Evolutionary conservation across 2,888 invertebrate species (phyloP), one percentile per base, ranked within the genome.

Genomic region (Adelognathus sp.): DNA sequence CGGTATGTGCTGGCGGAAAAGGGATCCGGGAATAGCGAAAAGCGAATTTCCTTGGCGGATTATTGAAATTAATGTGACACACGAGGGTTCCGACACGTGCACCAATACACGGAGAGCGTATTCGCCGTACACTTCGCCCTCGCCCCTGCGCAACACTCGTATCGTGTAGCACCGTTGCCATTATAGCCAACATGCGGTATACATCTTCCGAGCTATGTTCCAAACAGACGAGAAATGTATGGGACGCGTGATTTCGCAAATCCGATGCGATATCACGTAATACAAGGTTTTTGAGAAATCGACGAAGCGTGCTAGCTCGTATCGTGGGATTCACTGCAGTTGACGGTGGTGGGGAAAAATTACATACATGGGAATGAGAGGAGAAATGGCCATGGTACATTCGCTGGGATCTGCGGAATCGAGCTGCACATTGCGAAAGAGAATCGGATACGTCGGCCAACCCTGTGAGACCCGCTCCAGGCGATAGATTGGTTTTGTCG

Each of bases 251-350:
- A 71, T 71, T 52, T 44, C 44, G 36, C 33, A 16, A 29, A 54
- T 33, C 9, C 46, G 41, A 66, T 75, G 75, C 75, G 60, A 66
- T 64, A 75, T 75, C 75, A 79, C 75, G 75, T 75, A 67, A 66
- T 27, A 56, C 36, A 3, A 61, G 36, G 16, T n/a, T 29, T 79
- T 75, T 66, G 70, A 54, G 61, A 79, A 79, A 75, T 71, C 18
- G 60, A 75, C 52, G 50, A 41, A 58, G 60, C 36, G 78, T 39
- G 31, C 63, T 50, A n/a, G 29, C 31, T 60, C 41, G 3, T 44
- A 52, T 52, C 64, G 61, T 63, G 63, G 69, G 67, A 77, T 56
- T n/a, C n/a, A n/a, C 56, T 69, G 29, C 41, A n/a, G 11, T 1
- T 50, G 3, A n/a, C 21, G 24, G 4, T 3, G 21, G 21, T 24